Base-by-base conservation (phyloP, 2,797 vertebrate species). In the Poeciliopsis infans region DNA sequence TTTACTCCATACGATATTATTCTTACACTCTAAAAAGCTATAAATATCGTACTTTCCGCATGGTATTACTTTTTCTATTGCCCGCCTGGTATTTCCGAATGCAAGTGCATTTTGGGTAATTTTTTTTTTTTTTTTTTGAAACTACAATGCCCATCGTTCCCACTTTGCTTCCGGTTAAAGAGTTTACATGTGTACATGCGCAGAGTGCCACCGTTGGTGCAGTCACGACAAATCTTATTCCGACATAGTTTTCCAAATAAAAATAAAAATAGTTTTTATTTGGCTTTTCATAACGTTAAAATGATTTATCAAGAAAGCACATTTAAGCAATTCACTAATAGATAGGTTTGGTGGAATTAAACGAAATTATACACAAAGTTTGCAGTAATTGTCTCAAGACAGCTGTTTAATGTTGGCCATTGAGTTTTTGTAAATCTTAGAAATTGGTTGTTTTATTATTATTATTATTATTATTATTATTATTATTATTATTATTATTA, bases 61-160 rank as follows among this genome's bases (percentile, higher is more conserved):
- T 87, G 84, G 51, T 75, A 7, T 1, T 68, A 43, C 64, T 89
- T 91, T 94, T 93, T 47, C 66, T 92, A 92, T 94, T 94, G 70
- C 94, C 89, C 94, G 94, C 94, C 93, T 89, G 87, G 74, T 83
- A 75, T 79, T 82, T 86, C 83, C 43, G 33, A 46, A n/a, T 16
- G 3, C 75, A 53, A 1, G 76, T 89, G 93, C 89, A 92, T 94
- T 92, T 46, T 36, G 93, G 94, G 93, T 90, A 91, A 46, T 36
- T 36, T 33, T 2, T 33, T 33, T 18, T 69, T n/a, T 7, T 0
- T 3, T 41, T 49, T 51, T n/a, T 72, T 1, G 4, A 0, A 78
- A 93, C 90, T 84, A 84, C 89, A 16, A 87, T 93, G 84, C 90
- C 93, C 87, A 11, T 77, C 49, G 23, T 75, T 7, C 41, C 55